These are phyloP conservation scores for Hemibagrus guttatus DNA, from an alignment of 2,797 vertebrate species.

Conservation along the genomic window DNA sequence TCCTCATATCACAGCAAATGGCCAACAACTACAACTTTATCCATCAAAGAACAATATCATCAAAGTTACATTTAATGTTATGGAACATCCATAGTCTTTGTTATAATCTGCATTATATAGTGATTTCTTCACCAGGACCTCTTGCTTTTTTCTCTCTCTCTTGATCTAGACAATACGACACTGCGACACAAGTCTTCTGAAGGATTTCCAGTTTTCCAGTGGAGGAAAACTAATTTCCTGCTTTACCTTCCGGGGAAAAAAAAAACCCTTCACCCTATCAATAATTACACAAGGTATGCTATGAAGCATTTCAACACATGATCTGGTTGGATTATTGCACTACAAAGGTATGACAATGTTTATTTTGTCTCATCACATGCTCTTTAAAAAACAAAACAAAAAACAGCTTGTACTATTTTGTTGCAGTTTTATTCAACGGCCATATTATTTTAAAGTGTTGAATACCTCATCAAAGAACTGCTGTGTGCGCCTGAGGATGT, in stretches of 20 bases:
- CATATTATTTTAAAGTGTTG: neutral
- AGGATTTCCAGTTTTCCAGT: neutral
- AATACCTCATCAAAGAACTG: constrained; percentile 98
- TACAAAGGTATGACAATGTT: neutral
- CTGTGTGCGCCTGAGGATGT: constrained; percentile 95
- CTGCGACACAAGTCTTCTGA: neutral
- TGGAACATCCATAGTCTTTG: neutral
- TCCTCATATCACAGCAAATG: neutral
- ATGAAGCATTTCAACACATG: neutral
- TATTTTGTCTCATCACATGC: neutral
- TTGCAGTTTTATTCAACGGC: no score
- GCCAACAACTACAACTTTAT: neutral
- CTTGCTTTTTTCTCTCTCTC: neutral
- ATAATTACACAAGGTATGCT: neutral
- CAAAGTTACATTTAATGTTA: neutral
- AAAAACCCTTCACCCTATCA: neutral
- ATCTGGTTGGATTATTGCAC: neutral
- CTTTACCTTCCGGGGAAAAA: neutral
- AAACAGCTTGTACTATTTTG: no score
- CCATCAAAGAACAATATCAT: no score
- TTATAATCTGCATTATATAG: neutral
- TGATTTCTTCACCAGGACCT: neutral
- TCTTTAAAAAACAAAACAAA: no score
- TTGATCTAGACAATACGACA: neutral
- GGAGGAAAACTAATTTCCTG: neutral